Evolutionary conservation across 2,113 vertebrate genomes (phyloP).

Genomic region (Perca fluviatilis): DNA sequence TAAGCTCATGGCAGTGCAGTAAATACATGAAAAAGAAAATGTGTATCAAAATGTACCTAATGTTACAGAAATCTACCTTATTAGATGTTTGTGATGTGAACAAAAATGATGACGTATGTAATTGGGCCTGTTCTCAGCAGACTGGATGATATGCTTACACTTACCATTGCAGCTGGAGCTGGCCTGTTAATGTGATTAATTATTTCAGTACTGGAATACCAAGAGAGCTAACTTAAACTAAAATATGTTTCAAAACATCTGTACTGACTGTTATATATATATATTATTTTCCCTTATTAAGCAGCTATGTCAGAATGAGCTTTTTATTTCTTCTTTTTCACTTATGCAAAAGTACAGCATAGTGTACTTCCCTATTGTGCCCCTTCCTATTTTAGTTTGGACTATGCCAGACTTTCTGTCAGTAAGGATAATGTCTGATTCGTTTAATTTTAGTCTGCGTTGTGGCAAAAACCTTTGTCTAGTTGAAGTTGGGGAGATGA

Average conservation of each 20-base stretch:
- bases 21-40: slow-evolving; percentile 6
- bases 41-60: slow-evolving; percentile 34
- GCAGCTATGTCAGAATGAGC: slow-evolving; percentile 49
- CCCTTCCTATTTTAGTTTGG: slow-evolving; percentile 37
- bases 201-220: slow-evolving; percentile 40
- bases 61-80: slow-evolving; percentile 37
- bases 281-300: slow-evolving; percentile 50
- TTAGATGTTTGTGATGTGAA: slow-evolving; percentile 51
- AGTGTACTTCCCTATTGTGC: slow-evolving; percentile 38
- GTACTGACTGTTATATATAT: slow-evolving; percentile 64
- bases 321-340: slow-evolving; percentile 44
- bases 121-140: slow-evolving; percentile 32
- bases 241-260: slow-evolving; percentile 55
- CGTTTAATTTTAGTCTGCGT: slow-evolving; percentile 43
- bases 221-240: slow-evolving; percentile 54
- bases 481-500: slow-evolving; percentile 27
- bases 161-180: slow-evolving; percentile 37
- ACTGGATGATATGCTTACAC: slow-evolving; percentile 24
- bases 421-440: slow-evolving; percentile 48
- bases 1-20: slow-evolving; percentile 31
- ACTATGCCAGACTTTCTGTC: slow-evolving; percentile 48
- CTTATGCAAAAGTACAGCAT: slow-evolving; percentile 56
- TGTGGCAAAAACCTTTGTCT: slow-evolving; percentile 47
- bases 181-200: slow-evolving; percentile 40
- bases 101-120: slow-evolving; percentile 18